A percentile compares a stretch with the other conserved stretches of the same genome.
phyloP scores from a whole-genome alignment of 2,113 vertebrate genomes.

The Phalacrocorax brasilianus region DNA sequence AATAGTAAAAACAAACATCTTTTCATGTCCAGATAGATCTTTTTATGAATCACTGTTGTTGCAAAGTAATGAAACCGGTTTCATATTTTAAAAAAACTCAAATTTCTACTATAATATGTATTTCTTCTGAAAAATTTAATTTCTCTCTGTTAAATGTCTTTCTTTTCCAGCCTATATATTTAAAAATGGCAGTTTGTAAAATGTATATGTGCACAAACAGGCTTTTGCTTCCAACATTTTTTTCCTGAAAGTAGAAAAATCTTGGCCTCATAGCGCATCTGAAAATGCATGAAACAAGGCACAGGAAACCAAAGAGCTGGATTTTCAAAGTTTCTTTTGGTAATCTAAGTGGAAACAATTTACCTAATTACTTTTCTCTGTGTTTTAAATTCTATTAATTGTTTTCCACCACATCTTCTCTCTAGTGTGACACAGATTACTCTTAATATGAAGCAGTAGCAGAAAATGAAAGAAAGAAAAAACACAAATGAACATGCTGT shows the following conservation, averaged over 20 bases:
- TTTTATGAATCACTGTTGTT: not conserved
- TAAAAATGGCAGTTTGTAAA: not conserved
- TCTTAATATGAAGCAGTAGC: not conserved
- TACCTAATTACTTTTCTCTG: not conserved
- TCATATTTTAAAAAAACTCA: not conserved
- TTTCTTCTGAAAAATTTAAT: not conserved
- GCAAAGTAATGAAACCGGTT: not conserved
- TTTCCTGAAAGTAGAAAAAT: not conserved
- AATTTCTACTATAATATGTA: not conserved
- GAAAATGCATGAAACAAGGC: not conserved
- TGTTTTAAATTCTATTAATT: constrained; percentile 7
- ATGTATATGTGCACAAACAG: not conserved
- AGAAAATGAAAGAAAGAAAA: not conserved
- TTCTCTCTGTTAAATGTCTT: not conserved
- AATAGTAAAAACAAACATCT: not conserved
- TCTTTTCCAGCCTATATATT: not conserved
- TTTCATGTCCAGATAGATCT: not conserved
- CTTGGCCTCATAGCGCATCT: not conserved
- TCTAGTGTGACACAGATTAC: not conserved
- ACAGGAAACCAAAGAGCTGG: not conserved
- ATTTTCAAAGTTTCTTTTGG: constrained; percentile 11
- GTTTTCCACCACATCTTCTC: not conserved
- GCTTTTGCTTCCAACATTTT: not conserved
- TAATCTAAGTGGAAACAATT: constrained; percentile 1
- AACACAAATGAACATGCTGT: not conserved